Base-by-base conservation (phyloP, 2,113 vertebrate species). In the Sminthopsis crassicaudata region DNA sequence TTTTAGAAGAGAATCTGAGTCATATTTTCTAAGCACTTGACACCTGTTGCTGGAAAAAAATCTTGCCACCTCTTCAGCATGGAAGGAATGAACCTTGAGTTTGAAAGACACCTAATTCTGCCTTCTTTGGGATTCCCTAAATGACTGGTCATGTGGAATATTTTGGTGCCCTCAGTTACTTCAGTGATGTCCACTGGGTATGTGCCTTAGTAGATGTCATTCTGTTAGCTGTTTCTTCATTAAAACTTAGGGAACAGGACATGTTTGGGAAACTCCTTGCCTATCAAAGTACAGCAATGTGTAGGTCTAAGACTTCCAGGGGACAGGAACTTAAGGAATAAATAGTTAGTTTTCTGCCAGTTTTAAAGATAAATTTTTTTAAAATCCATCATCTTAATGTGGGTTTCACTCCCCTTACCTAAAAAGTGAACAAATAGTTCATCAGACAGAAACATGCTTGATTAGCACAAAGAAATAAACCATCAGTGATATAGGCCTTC, bases 1-100 rank as follows among this genome's bases (percentile, higher is more conserved):
- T 96, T 94, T 97, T 93, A 89, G 7, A 55, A 94, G 94, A 93
- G 76, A 96, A 46, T 25, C 46, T 94, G 91, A 91, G 27, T 84
- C 46, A 42, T 57, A 5, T 93, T 96, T 95, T 92, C 46, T 92
- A 42, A 46, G 92, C 51, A 90, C 11, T 92, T 91, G 93, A n/a
- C 11, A 93, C 30, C 76, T 53, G 50, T 94, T 90, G 42, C 91
- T 92, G 30, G 91, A 46, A 94, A 93, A 94, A 94, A 46, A 53
- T 57, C 91, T 88, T 92, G 53, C 53, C 92, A 90, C 53, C 51
- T 95, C 89, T 93, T 94, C 90, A 94, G n/a, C 90, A 2, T 6
- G 16, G 9, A 92, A n/a, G 25, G 46, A n/a, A 12, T 50, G 46
- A 53, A 24, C 42, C 11, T 16, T 54, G 19, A 30, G 16, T 52